These are phyloP conservation scores for Melieria omissa DNA, from an alignment of 2,888 invertebrate species.

Conservation along the genomic window DNA sequence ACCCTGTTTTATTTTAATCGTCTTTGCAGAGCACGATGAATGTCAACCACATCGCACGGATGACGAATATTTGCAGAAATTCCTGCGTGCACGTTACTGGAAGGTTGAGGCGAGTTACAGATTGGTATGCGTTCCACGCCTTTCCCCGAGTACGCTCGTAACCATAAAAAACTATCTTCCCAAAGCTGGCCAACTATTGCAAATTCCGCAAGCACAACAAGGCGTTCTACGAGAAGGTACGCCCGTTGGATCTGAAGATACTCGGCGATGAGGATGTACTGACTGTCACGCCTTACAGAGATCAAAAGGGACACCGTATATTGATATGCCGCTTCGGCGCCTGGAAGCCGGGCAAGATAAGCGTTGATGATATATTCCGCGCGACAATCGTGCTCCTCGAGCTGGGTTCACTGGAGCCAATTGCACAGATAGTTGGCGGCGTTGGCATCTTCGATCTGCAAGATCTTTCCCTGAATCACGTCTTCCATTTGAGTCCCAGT, in stretches of 20 bases:
- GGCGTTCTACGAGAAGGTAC: slow-evolving; percentile 74
- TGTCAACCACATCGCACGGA: slow-evolving; percentile 81
- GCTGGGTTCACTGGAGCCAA: slow-evolving; percentile 78
- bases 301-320: slow-evolving; percentile 78
- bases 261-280: slow-evolving; percentile 78
- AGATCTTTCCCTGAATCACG: slow-evolving; percentile 77
- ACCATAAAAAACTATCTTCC: background rate
- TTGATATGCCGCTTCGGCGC: slow-evolving; percentile 77
- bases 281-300: slow-evolving; percentile 80
- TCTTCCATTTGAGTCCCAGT: slow-evolving; percentile 78
- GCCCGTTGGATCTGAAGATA: slow-evolving; percentile 72
- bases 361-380: slow-evolving; percentile 78
- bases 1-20: no score
- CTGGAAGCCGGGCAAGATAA: slow-evolving; percentile 77
- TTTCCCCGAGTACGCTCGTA: background rate
- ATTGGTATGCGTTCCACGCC: slow-evolving; percentile 71
- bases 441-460: slow-evolving; percentile 81
- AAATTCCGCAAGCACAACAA: slow-evolving; percentile 80
- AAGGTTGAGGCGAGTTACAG: slow-evolving; percentile 77
- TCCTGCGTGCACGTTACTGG: slow-evolving; percentile 80
- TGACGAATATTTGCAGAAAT: slow-evolving; percentile 78
- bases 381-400: slow-evolving; percentile 78
- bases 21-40: slow-evolving; percentile 77
- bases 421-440: slow-evolving; percentile 81
- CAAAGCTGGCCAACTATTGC: slow-evolving; percentile 76